Conservation (phyloP, 2,888 invertebrate genomes). For the Ashinkailepas kermadecensis region DNA sequence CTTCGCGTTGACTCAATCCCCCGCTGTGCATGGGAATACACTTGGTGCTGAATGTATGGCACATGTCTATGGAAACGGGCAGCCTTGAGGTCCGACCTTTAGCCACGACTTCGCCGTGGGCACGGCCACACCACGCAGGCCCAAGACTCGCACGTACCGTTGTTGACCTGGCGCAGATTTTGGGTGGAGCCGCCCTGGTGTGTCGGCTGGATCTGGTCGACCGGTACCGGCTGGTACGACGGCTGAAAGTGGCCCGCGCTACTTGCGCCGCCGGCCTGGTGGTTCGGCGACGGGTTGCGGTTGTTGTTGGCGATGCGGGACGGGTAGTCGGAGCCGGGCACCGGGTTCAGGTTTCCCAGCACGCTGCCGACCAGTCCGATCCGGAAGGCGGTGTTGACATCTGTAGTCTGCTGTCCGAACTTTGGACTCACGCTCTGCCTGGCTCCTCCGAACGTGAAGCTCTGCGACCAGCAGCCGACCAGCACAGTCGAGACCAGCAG, state of each 20-base stretch:
- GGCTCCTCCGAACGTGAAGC: slow-evolving; percentile 87
- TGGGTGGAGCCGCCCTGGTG: not conserved
- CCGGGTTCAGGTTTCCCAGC: slow-evolving; percentile 21
- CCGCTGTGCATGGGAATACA: too few relatives aligned
- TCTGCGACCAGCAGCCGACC: slow-evolving; percentile 73
- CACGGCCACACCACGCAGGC: too few relatives aligned
- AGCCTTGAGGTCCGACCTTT: too few relatives aligned
- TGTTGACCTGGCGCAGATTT: not conserved
- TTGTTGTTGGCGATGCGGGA: not conserved
- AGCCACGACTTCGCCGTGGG: too few relatives aligned
- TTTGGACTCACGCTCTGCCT: slow-evolving; percentile 79
- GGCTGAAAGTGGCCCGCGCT: too few relatives aligned
- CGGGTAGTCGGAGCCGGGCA: slow-evolving; percentile 17
- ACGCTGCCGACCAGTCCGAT: slow-evolving; percentile 78
- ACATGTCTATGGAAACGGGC: too few relatives aligned
- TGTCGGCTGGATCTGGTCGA: not conserved
- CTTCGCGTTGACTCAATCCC: too few relatives aligned
- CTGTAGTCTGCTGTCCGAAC: slow-evolving; percentile 86
- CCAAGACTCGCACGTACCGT: not conserved
- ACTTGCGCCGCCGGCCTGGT: too few relatives aligned
- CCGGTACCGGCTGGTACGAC: too few relatives aligned
- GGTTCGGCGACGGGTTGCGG: not conserved
- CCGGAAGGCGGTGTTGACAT: slow-evolving; percentile 78
- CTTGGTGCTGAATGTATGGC: too few relatives aligned
- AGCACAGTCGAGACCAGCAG: slow-evolving; percentile 70